A percentile compares a stretch with the other conserved stretches of the same genome.
phyloP scores from a whole-genome alignment of 53 echinoderm and acorn worm species.

The Arbacia lixula region DNA sequence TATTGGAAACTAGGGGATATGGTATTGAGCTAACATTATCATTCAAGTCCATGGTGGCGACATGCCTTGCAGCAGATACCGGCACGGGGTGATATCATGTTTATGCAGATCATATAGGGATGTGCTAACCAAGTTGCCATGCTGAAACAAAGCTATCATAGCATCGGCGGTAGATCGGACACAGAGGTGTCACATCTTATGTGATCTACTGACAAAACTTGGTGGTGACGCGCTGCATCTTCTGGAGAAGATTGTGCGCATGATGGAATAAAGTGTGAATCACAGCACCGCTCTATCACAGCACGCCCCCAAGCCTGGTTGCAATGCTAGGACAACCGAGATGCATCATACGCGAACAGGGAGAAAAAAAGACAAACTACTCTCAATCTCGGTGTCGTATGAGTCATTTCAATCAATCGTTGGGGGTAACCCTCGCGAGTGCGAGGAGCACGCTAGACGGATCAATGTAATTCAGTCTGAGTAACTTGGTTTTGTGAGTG shows the following conservation, averaged over 20 bases:
- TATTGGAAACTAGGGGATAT: not conserved
- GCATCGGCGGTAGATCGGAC: no score
- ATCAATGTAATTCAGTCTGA: conserved; percentile 56
- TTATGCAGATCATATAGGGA: conserved; percentile 29
- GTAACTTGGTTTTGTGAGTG: conserved; percentile 59
- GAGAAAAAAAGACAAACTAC: not conserved
- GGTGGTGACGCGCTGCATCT: no score
- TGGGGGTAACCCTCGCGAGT: conserved; percentile 54
- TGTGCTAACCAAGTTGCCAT: conserved; percentile 42
- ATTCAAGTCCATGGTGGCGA: not conserved
- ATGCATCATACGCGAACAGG: no score
- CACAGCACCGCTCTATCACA: conserved; percentile 23
- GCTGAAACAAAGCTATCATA: no score
- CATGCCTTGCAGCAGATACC: not conserved
- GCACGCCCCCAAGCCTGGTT: conserved; percentile 22
- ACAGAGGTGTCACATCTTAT: no score
- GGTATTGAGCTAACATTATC: conserved; percentile 27
- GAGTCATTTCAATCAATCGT: conserved; percentile 61
- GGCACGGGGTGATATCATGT: conserved; percentile 31
- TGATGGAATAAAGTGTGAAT: conserved; percentile 53
- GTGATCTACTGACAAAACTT: no score
- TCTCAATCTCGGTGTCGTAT: not conserved
- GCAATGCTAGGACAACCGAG: conserved; percentile 16
- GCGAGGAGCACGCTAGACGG: conserved; percentile 43
- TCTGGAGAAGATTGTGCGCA: not conserved